Percentiles rank a stretch among this genome's conserved stretches.
phyloP scores from a whole-genome alignment of 1,140 invertebrate genomes.

The Dendroctonus ponderosae region DNA sequence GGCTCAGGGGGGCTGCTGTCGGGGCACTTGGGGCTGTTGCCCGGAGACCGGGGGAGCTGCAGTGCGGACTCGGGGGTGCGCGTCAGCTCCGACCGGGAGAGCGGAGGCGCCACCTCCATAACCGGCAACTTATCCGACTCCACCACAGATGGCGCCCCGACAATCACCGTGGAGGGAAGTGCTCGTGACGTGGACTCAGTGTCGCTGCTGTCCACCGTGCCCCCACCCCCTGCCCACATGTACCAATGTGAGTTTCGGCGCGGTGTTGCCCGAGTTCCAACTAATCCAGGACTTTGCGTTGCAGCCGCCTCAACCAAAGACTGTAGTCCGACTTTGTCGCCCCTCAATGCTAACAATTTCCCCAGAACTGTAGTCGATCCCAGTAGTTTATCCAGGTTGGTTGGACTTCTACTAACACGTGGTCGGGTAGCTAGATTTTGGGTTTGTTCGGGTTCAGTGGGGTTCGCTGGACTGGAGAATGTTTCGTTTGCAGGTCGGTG shows the following conservation, averaged over 20 bases:
- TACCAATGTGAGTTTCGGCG: constrained; percentile 71
- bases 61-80: constrained; percentile 83
- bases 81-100: constrained; percentile 77
- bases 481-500: constrained; percentile 62
- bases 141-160: constrained; percentile 71
- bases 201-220: constrained; percentile 70
- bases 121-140: constrained; percentile 76
- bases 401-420: constrained; percentile 2
- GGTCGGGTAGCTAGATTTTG: too few relatives aligned
- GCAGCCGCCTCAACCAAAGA: constrained; percentile 73
- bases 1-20: constrained; percentile 55
- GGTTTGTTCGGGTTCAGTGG: too few relatives aligned
- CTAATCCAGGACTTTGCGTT: constrained; percentile 13
- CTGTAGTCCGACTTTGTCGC: constrained; percentile 76
- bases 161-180: constrained; percentile 59
- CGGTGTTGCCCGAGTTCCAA: neutral
- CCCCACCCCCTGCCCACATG: constrained; percentile 64
- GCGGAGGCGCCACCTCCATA: constrained; percentile 67
- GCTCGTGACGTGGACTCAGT: constrained; percentile 70
- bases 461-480: too few relatives aligned
- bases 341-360: constrained; percentile 72
- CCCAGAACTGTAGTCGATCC: constrained; percentile 69
- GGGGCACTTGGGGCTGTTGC: constrained; percentile 54
- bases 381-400: constrained; percentile 65
- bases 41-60: constrained; percentile 78